Base-by-base conservation (phyloP, 2,113 vertebrate genomes). In the Elachura formosa region DNA sequence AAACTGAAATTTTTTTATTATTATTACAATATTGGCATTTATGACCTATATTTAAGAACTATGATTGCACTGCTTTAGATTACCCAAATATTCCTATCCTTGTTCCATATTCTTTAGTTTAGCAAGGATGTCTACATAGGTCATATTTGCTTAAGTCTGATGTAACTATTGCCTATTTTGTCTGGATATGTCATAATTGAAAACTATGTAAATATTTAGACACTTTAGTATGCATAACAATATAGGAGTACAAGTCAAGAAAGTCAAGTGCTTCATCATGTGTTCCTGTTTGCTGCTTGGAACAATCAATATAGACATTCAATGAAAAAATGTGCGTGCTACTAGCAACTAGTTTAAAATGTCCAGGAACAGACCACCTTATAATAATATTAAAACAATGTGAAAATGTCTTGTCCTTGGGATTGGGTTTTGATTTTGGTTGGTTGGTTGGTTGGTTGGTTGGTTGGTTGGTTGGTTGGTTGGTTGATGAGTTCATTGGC, bases 351-450 rank as follows among this genome's bases (percentile, higher is more conserved):
- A 45, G 3, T 23, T 52, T 28, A 62, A 68, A 79, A 73, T 28
- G 64, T 6, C 15, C 54, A 24, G 7, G 24, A 87, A 11, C 5
- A 49, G 16, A 31, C 11, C 56, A 56, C 2, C 5, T 51, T 45
- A 36, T 11, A 31, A 41, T 29, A 58, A 29, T 21, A 63, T 11
- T 17, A 81, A 74, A 71, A 5, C 5, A 41, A 25, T 2, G 56
- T 46, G 22, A 38, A 87, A 58, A 54, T n/a, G 1, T 34, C 4
- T 64, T 64, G 9, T 58, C 14, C 36, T 77, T 33, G 4, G 7
- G 9, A 5, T 1, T 28, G 2, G 2, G 3, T 4, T 0, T 6
- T 40, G 14, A 62, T 40, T 40, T 36, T 10, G 3, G 10, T 79
- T 31, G 20, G 2, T 51, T 41, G 14, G 3, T 21, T 41, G 33